A percentile compares a stretch with the other conserved stretches of the same genome.
These are phyloP conservation scores for Eutrigla gurnardus DNA, from an alignment of 2,797 vertebrate genomes.

Conservation along the genomic window DNA sequence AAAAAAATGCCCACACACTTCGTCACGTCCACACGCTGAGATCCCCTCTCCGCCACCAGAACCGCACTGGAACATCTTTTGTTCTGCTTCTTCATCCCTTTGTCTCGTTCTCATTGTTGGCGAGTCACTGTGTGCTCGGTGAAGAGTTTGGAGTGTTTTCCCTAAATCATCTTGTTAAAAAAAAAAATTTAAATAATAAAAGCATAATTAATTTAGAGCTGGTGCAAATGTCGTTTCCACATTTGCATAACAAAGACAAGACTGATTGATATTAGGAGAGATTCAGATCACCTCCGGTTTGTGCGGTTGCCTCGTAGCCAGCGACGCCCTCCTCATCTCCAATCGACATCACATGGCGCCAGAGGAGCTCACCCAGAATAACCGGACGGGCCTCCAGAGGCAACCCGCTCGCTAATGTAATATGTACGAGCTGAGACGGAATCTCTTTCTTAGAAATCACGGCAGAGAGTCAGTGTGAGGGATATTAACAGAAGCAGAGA, in stretches of 20 bases:
- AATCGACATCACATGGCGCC: slow-evolving; percentile 68
- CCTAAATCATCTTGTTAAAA: slow-evolving; percentile 41
- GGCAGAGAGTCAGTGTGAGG: slow-evolving; percentile 22
- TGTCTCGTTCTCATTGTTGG: slow-evolving; percentile 32
- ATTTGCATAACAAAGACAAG: slow-evolving; percentile 72
- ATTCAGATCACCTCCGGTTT: slow-evolving; percentile 53
- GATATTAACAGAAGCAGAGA: slow-evolving; percentile 34
- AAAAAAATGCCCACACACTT: slow-evolving; percentile 57
- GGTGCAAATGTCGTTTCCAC: slow-evolving; percentile 53
- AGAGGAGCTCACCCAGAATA: slow-evolving; percentile 69
- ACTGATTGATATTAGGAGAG: slow-evolving; percentile 43
- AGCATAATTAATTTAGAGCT: slow-evolving; percentile 3
- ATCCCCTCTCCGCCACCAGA: slow-evolving; percentile 21
- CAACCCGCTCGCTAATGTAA: slow-evolving; percentile 58
- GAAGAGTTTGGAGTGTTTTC: slow-evolving; percentile 46
- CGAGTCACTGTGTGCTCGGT: slow-evolving; percentile 35
- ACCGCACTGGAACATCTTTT: slow-evolving; percentile 50
- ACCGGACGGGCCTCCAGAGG: slow-evolving; percentile 65
- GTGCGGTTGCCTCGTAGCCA: slow-evolving; percentile 73
- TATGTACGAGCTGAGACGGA: slow-evolving; percentile 51
- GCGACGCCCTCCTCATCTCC: slow-evolving; percentile 57
- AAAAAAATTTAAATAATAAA: slow-evolving; percentile 23
- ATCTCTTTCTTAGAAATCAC: slow-evolving; percentile 35
- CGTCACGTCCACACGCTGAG: slow-evolving; percentile 39
- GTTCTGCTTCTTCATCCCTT: slow-evolving; percentile 30